phyloP scores from a whole-genome alignment of 2,888 invertebrate species.

The Phragmatobia fuliginosa region DNA sequence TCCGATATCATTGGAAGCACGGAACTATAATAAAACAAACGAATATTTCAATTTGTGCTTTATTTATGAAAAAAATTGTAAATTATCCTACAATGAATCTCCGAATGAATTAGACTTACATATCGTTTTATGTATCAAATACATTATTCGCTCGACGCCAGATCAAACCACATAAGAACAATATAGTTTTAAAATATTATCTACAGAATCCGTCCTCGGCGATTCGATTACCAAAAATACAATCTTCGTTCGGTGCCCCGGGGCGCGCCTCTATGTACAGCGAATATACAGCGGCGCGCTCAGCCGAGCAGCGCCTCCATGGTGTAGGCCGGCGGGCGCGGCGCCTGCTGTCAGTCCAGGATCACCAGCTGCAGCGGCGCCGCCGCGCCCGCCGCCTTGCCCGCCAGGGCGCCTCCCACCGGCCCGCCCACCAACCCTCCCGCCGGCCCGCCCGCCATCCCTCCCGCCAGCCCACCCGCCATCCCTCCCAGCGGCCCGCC shows the following conservation, averaged over 20 bases:
- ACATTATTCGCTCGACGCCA: constrained; percentile 85
- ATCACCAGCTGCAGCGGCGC: constrained; percentile 89
- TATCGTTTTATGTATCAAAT: constrained; percentile 87
- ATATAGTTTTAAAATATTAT: constrained; percentile 86
- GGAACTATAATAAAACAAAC: constrained; percentile 68
- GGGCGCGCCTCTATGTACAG: constrained; percentile 69
- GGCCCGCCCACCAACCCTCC: too few relatives aligned
- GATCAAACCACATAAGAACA: constrained; percentile 86
- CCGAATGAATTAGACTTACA: constrained; percentile 88
- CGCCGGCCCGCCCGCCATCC: constrained; percentile 35
- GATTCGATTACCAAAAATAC: constrained; percentile 85
- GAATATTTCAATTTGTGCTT: constrained; percentile 87
- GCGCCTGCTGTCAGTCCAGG: constrained; percentile 90
- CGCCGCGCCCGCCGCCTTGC: constrained; percentile 44
- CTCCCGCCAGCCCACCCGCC: constrained; percentile 66
- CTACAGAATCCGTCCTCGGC: constrained; percentile 86
- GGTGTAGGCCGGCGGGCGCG: constrained; percentile 86
- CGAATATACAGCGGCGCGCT: constrained; percentile 71
- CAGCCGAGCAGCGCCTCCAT: constrained; percentile 89
- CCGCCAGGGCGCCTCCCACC: constrained; percentile 85
- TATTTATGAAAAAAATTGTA: constrained; percentile 90
- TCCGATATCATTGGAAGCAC: neutral
- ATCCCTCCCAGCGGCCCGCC: constrained; percentile 88
- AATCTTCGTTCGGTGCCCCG: constrained; percentile 71
- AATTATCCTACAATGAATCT: constrained; percentile 89